These are phyloP conservation scores for Paracanthobrama guichenoti DNA, from an alignment of 2,113 vertebrate species.

Conservation along the genomic window DNA sequence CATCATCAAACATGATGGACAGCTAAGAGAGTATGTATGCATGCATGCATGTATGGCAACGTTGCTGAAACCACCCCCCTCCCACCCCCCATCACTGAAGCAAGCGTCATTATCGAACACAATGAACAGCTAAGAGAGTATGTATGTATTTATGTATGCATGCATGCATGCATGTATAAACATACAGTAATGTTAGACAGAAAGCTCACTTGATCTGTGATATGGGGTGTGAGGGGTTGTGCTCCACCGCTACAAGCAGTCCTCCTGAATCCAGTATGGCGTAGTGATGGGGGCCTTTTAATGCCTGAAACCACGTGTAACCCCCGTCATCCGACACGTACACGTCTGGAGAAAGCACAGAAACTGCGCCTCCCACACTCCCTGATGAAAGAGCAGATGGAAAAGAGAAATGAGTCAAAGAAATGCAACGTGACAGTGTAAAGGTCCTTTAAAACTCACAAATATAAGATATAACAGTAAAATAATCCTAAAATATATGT, in stretches of 20 bases:
- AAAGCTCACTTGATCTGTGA: constrained; percentile 83
- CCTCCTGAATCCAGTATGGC: constrained; percentile 92
- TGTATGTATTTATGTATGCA: no score
- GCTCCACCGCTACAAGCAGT: constrained; percentile 87
- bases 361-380: constrained; percentile 87
- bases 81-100: no score
- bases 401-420: neutral
- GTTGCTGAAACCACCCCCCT: no score
- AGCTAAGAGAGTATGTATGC: no score
- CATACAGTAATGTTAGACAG: neutral
- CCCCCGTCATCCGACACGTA: constrained; percentile 92
- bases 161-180: no score
- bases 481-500: neutral
- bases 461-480: neutral
- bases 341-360: constrained; percentile 84
- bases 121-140: no score
- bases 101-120: no score
- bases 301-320: constrained; percentile 85
- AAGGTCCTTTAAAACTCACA: neutral
- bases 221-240: constrained; percentile 76
- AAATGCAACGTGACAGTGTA: neutral
- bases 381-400: constrained; percentile 69
- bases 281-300: constrained; percentile 89
- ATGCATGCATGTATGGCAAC: no score
- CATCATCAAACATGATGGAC: no score